A percentile compares a stretch with the other conserved stretches of the same genome.
These are phyloP conservation scores for Alethe diademata DNA, from an alignment of 2,113 vertebrate species.

Conservation along the genomic window DNA sequence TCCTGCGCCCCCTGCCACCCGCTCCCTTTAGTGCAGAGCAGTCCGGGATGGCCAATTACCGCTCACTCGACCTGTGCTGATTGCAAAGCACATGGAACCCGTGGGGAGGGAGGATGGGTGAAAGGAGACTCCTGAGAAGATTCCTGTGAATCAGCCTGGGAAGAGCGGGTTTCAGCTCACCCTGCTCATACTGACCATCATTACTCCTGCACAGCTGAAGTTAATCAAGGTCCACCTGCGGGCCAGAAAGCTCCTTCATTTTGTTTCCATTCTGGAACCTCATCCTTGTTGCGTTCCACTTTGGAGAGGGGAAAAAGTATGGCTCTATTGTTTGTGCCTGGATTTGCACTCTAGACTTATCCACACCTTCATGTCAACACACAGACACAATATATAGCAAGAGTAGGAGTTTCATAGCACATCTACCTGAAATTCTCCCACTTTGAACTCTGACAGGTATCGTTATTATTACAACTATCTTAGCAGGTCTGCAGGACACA, in stretches of 20 bases:
- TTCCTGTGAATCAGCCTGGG: background rate
- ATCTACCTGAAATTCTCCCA: background rate
- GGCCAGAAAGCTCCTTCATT: background rate
- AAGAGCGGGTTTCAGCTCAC: background rate
- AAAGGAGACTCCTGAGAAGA: background rate
- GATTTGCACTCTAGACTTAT: background rate
- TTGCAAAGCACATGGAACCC: background rate
- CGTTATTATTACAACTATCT: background rate
- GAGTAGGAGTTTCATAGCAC: background rate
- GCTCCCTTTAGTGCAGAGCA: background rate
- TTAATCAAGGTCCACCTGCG: background rate
- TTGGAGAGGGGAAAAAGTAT: background rate
- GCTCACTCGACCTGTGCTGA: background rate
- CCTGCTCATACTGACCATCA: background rate
- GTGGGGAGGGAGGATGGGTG: background rate
- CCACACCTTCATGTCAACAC: background rate
- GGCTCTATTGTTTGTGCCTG: background rate
- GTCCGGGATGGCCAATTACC: background rate
- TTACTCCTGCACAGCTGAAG: background rate
- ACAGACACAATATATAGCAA: background rate
- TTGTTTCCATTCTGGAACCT: background rate
- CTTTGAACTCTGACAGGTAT: background rate
- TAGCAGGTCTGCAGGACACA: background rate
- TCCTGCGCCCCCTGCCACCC: constrained; percentile 47
- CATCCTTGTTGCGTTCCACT: background rate